phyloP scores from a whole-genome alignment of 2,797 vertebrate genomes.

The Hoplostethus atlanticus region DNA sequence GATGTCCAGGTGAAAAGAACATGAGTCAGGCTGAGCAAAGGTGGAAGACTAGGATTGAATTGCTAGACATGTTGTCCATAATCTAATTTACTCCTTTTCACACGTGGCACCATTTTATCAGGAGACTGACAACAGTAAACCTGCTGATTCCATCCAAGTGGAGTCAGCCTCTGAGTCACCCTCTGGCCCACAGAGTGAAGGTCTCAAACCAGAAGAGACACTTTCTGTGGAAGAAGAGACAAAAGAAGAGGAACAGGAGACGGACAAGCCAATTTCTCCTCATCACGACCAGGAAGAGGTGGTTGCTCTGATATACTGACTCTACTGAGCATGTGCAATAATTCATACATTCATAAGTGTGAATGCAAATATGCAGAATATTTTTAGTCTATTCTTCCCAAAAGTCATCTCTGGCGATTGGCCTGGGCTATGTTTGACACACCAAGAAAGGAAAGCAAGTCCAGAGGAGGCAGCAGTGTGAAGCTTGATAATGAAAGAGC shows the following conservation, averaged over 20 bases:
- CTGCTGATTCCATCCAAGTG: background rate
- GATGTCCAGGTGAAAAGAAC: slow-evolving; percentile 17
- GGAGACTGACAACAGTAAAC: slow-evolving; percentile 30
- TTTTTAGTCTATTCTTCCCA: background rate
- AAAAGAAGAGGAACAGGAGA: slow-evolving; percentile 34
- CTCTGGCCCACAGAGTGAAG: slow-evolving; percentile 18
- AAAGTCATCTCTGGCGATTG: background rate
- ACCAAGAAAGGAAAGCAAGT: background rate
- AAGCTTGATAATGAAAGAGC: background rate
- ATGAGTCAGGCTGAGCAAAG: slow-evolving; percentile 23
- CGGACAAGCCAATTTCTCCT: slow-evolving; percentile 21
- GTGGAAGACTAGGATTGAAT: background rate
- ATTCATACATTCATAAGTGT: background rate
- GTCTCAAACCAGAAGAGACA: slow-evolving; percentile 22
- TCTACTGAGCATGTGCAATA: background rate
- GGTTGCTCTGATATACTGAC: background rate
- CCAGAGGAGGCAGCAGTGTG: slow-evolving; percentile 11
- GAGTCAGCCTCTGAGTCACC: slow-evolving; percentile 3
- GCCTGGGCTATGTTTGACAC: too few relatives aligned
- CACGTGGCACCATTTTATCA: background rate
- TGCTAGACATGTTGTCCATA: background rate
- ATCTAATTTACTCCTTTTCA: slow-evolving; percentile 8
- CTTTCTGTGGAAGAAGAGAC: slow-evolving; percentile 16
- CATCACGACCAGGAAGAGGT: slow-evolving; percentile 59
- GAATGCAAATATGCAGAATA: background rate